phyloP scores from a whole-genome alignment of 2,113 vertebrate genomes.

The Chaetorhynchus papuensis region DNA sequence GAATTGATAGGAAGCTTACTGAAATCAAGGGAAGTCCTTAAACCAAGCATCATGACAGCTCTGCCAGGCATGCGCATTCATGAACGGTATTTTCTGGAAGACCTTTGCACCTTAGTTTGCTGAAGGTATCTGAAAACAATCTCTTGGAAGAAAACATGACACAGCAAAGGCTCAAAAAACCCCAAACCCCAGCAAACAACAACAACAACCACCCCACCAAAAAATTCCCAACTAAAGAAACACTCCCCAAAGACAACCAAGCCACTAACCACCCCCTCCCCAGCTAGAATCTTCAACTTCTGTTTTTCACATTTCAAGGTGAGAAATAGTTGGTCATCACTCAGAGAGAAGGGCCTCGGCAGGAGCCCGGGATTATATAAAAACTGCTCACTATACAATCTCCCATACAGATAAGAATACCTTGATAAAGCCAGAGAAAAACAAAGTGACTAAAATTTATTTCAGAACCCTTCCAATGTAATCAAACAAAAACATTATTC shows the following conservation, averaged over 20 bases:
- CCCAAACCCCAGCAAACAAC: background rate
- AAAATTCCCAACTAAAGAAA: background rate
- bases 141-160: background rate
- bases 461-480: background rate
- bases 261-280: background rate
- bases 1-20: background rate
- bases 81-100: background rate
- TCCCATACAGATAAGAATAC: background rate
- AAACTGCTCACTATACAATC: background rate
- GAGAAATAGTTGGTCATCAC: background rate
- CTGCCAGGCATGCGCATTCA: background rate
- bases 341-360: background rate
- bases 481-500: background rate
- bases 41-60: background rate
- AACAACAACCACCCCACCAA: accelerated
- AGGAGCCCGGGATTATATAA: background rate
- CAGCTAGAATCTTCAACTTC: background rate
- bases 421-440: background rate
- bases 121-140: background rate
- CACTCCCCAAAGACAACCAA: accelerated
- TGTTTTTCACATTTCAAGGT: background rate
- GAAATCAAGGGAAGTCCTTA: background rate
- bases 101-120: background rate
- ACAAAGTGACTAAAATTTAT: background rate
- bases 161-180: background rate